Percentiles rank a stretch among this genome's conserved stretches.
These are phyloP conservation scores for Diloba caeruleocephala DNA, from an alignment of 2,888 invertebrate species.

Conservation along the genomic window DNA sequence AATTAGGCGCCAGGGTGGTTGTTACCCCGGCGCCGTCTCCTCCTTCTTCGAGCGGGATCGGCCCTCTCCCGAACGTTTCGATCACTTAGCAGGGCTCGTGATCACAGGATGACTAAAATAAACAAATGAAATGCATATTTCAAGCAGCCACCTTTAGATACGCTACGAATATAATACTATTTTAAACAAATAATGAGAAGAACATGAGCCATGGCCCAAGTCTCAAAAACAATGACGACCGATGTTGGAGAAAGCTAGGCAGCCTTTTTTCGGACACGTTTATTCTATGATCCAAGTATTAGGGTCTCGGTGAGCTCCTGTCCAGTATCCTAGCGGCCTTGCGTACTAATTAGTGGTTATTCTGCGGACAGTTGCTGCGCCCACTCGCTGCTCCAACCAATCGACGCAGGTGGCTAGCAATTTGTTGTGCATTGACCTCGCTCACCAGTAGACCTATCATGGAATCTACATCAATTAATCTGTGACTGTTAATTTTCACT, in stretches of 20 bases:
- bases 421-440: constrained; percentile 57
- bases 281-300: constrained; percentile 16
- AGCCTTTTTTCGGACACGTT: constrained; percentile 1
- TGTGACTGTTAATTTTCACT: constrained; percentile 31
- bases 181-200: too few species aligned
- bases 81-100: too few species aligned
- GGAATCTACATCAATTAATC: constrained; percentile 44
- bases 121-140: too few species aligned
- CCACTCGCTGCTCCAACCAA: constrained; percentile 51
- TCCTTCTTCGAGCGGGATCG: too few species aligned
- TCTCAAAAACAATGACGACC: too few species aligned
- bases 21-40: too few species aligned
- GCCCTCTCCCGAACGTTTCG: too few species aligned
- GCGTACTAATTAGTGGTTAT: constrained; percentile 54
- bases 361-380: constrained; percentile 55
- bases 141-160: too few species aligned
- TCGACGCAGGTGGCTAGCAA: constrained; percentile 55
- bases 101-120: too few species aligned
- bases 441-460: constrained; percentile 34
- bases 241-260: constrained; percentile 1
- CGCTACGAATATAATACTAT: too few species aligned
- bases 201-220: too few species aligned
- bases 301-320: constrained; percentile 21
- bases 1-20: too few species aligned
- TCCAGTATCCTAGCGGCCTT: constrained; percentile 42